These are phyloP conservation scores for Sarcophaga carnaria DNA, from an alignment of 2,888 invertebrate species.

Conservation along the genomic window DNA sequence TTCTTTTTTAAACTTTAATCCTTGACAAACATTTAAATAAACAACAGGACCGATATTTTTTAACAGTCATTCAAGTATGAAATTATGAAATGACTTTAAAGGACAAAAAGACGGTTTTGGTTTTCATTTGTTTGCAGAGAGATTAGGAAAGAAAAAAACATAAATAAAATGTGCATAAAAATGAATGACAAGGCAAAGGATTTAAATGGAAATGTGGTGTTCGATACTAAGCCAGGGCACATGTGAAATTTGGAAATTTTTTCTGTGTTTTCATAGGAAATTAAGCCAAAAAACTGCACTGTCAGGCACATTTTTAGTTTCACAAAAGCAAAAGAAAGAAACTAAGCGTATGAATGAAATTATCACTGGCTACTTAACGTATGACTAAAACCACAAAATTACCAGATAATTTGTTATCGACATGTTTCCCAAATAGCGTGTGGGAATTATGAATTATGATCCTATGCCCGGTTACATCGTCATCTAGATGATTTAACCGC, in stretches of 20 bases:
- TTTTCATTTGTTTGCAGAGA: no score
- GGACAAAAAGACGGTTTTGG: not conserved
- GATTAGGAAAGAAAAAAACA: not conserved
- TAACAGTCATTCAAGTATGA: constrained; percentile 46
- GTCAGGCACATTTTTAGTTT: not conserved
- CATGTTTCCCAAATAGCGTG: constrained; percentile 18
- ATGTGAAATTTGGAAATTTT: constrained; percentile 59
- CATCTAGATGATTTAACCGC: constrained; percentile 33
- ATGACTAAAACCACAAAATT: constrained; percentile 62
- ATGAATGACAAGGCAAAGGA: constrained; percentile 20
- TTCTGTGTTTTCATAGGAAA: constrained; percentile 60
- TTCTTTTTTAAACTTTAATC: constrained; percentile 36
- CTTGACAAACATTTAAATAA: constrained; percentile 51
- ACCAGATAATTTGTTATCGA: constrained; percentile 49
- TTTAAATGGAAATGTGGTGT: not conserved
- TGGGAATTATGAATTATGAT: not conserved
- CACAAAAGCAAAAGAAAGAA: not conserved
- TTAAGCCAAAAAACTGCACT: constrained; percentile 47
- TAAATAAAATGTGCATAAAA: constrained; percentile 2
- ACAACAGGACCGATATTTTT: constrained; percentile 31
- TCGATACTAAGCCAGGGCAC: constrained; percentile 38
- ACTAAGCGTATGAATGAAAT: not conserved
- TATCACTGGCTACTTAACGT: constrained; percentile 12
- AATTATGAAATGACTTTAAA: constrained; percentile 25
- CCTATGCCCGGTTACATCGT: not conserved